phyloP scores from a whole-genome alignment of 2,113 vertebrate species.

The Equus przewalskii region DNA sequence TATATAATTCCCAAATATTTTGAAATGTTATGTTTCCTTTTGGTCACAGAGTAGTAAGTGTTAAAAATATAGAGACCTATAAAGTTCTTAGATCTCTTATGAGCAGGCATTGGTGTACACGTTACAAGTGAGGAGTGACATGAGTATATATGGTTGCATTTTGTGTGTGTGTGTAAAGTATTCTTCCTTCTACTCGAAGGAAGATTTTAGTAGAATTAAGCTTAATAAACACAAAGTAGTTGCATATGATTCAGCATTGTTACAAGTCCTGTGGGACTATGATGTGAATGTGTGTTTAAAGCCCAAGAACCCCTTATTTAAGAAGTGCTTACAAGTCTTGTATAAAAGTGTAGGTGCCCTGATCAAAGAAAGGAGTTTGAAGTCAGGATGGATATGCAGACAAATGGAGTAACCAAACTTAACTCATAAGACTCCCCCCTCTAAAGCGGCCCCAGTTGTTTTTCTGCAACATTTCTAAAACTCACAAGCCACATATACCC shows the following conservation, averaged over 20 bases:
- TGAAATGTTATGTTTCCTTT: constrained; percentile 55
- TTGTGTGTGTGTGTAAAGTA: not conserved
- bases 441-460: not conserved
- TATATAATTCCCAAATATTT: constrained; percentile 69
- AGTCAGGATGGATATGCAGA: not conserved
- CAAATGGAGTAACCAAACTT: not conserved
- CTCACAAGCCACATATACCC: not conserved
- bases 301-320: not conserved
- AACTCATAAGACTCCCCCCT: not conserved
- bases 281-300: not conserved
- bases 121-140: not conserved
- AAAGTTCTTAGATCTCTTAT: constrained; percentile 1
- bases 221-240: not conserved
- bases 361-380: not conserved
- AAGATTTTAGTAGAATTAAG: constrained; percentile 24
- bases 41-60: constrained; percentile 52
- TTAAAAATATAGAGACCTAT: not conserved
- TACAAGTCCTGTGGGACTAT: not conserved
- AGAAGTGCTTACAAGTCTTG: not conserved
- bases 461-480: not conserved
- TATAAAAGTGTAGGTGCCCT: not conserved
- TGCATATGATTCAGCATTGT: not conserved
- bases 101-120: not conserved
- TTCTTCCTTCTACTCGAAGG: not conserved
- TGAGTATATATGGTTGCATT: not conserved